Evolutionary conservation across 2,797 vertebrate genomes (phyloP).

Genomic region (Catamblyrhynchus diadema): DNA sequence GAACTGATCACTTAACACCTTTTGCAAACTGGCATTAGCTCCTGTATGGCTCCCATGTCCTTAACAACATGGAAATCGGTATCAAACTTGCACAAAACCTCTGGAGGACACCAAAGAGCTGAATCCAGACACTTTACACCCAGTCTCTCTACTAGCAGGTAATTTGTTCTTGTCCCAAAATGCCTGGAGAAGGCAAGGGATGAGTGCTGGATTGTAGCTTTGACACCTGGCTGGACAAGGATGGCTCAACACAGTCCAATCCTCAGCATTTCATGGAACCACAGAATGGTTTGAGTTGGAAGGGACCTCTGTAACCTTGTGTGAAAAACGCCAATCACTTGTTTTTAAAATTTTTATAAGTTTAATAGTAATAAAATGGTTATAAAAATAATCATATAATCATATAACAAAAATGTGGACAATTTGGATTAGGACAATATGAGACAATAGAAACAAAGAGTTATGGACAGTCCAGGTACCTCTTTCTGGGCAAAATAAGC

Average conservation of each 20-base stretch:
- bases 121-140: background rate
- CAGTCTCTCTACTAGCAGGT: background rate
- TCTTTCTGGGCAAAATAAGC: too few species aligned
- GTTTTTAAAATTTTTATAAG: too few species aligned
- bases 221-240: background rate
- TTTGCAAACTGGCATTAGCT: background rate
- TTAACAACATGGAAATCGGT: background rate
- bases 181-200: background rate
- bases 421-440: too few species aligned
- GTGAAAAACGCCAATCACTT: too few species aligned
- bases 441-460: too few species aligned
- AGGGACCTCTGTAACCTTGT: background rate
- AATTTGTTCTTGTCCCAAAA: background rate
- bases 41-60: background rate
- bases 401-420: too few species aligned
- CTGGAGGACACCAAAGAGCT: background rate
- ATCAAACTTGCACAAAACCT: background rate
- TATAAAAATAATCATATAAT: too few species aligned
- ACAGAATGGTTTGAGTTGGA: background rate
- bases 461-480: too few species aligned
- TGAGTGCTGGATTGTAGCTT: fast-evolving
- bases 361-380: too few species aligned
- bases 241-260: fast-evolving
- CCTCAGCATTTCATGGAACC: background rate
- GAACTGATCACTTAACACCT: background rate